Evolutionary conservation across 2,113 vertebrate species (phyloP), one percentile per base, ranked within the genome.

Genomic region (Otocyon megalotis): DNA sequence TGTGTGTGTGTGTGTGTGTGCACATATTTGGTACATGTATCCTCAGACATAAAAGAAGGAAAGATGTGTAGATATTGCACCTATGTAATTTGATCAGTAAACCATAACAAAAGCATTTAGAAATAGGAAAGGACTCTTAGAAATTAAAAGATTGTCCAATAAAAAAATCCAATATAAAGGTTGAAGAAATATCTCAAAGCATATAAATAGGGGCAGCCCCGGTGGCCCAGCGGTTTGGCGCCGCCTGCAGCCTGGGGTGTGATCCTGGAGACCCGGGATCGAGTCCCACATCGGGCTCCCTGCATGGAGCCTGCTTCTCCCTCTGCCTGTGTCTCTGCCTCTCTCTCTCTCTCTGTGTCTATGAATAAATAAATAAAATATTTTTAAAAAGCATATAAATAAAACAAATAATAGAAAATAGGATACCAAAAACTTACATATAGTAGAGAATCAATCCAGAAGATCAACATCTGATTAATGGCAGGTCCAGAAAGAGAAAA

Each of bases 21-120:
- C 43, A 43, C 43, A 43, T 43, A 43, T 43, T 43, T 43, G 43
- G 43, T 43, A 43, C 43, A 43, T 76, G 2, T 76, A 35, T 56
- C 32, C 22, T 82, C 48, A 82, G 82, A 74, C 28, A 65, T 56
- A 82, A 96, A 93, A 86, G 10, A 94, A 89, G 85, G 50, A 74
- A 76, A 94, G 6, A 50, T 79, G 2, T 58, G 0, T 1, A 86
- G 20, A 76, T 85, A 93, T 37, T 92, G 28, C 0, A 76, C 3
- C 9, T 81, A 79, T 22, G 4, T 58, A 74, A 86, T 74, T 62
- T 96, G 15, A 84, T 74, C 32, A 76, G 54, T 63, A 91, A 60
- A 72, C 2, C 50, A 88, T 90, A 90, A 81, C 1, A 92, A 37
- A 76, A 83, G 72, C 8, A 74, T 71, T 97, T 60, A 80, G 53